Conservation (phyloP, 2,797 vertebrate species). For the Avahi laniger region DNA sequence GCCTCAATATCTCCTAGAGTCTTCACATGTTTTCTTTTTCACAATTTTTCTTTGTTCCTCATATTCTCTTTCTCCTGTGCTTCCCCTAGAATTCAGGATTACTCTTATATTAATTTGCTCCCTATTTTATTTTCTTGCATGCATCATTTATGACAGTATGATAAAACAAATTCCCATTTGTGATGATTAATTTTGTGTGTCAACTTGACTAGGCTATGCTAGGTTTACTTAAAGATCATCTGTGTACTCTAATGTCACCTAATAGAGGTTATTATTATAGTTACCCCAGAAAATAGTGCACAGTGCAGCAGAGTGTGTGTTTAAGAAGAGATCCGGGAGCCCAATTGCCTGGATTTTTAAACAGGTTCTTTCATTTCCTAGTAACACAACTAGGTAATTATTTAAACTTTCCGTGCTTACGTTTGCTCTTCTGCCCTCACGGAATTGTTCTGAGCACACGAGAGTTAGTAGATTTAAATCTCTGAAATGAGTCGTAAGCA, state of each 20-base stretch:
- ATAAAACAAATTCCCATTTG: no score
- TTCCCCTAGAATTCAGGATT: no score
- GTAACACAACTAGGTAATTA: neutral
- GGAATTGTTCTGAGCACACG: accelerated
- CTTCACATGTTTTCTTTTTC: no score
- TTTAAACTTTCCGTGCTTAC: neutral
- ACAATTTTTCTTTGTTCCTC: no score
- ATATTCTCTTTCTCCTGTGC: no score
- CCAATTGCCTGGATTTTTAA: neutral
- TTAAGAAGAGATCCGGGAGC: neutral
- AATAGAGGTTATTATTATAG: neutral
- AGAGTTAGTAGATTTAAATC: accelerated
- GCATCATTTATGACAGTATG: no score
- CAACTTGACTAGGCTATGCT: no score
- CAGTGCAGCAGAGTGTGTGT: neutral
- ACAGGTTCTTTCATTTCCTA: neutral
- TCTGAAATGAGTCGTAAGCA: accelerated
- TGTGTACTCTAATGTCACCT: neutral
- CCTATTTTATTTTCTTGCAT: no score
- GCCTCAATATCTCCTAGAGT: no score
- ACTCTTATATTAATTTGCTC: no score
- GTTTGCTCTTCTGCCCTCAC: no score
- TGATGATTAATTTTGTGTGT: no score
- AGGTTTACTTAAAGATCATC: neutral
- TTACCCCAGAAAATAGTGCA: neutral